Evolutionary conservation across 2,113 vertebrate species (phyloP).

Genomic region (Daboia siamensis): DNA sequence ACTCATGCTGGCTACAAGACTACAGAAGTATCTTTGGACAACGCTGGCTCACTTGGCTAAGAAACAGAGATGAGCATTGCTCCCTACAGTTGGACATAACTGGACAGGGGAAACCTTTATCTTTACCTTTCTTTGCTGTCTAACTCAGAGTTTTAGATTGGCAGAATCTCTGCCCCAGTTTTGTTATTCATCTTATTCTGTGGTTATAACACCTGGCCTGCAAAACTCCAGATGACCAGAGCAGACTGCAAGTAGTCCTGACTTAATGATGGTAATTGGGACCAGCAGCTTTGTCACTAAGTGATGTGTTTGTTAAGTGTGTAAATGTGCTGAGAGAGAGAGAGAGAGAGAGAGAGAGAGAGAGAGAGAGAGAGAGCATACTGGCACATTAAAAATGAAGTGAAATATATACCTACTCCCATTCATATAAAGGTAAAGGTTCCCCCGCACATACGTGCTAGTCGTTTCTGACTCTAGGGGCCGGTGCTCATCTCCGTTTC

Average conservation of each 20-base stretch:
- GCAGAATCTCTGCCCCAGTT: background rate
- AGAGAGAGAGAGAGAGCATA: too few relatives aligned
- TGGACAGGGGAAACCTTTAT: background rate
- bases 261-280: background rate
- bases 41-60: background rate
- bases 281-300: background rate
- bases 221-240: background rate
- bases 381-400: too few relatives aligned
- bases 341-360: too few relatives aligned
- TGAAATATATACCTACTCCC: too few relatives aligned
- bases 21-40: background rate
- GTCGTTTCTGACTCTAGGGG: too few relatives aligned
- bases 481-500: too few relatives aligned
- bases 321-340: background rate
- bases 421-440: too few relatives aligned
- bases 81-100: background rate
- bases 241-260: background rate
- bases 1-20: background rate
- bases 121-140: background rate
- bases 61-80: background rate
- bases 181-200: background rate
- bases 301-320: background rate
- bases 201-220: background rate
- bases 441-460: too few relatives aligned
- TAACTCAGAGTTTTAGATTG: slow-evolving; percentile 6